Evolutionary conservation across 2,113 vertebrate genomes (phyloP).

Genomic region (Oenanthe oenanthe): DNA sequence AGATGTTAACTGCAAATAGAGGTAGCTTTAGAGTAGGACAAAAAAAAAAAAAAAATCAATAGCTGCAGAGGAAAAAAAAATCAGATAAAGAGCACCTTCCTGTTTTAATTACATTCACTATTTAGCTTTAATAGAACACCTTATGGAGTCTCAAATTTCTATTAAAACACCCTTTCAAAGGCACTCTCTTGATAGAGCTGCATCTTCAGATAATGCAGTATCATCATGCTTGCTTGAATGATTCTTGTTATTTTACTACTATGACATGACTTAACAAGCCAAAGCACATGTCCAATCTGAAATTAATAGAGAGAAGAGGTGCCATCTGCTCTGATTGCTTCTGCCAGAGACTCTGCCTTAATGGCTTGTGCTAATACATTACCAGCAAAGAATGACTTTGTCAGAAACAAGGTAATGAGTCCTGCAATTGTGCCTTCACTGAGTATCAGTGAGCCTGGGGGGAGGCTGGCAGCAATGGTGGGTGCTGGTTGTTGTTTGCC

Average conservation of each 20-base stretch:
- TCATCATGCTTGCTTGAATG: constrained; percentile 44
- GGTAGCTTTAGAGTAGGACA: not conserved
- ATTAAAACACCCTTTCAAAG: constrained; percentile 21
- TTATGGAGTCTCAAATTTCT: constrained; percentile 15
- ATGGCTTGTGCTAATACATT: constrained; percentile 64
- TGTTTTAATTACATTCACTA: constrained; percentile 29
- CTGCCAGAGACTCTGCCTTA: constrained; percentile 71
- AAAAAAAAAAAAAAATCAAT: constrained; percentile 64
- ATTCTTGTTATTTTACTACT: constrained; percentile 61
- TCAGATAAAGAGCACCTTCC: constrained; percentile 48
- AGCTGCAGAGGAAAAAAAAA: constrained; percentile 59
- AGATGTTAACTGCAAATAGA: constrained; percentile 43
- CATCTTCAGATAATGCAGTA: constrained; percentile 10
- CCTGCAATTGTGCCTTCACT: constrained; percentile 28
- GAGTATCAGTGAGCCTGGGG: not conserved
- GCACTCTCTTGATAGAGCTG: not conserved
- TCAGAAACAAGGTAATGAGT: constrained; percentile 67
- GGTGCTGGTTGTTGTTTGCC: not conserved
- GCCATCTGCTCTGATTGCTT: constrained; percentile 70
- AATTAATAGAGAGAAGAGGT: constrained; percentile 74
- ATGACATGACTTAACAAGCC: constrained; percentile 68
- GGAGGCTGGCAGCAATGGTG: not conserved
- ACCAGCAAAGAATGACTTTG: constrained; percentile 52
- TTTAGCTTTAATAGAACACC: constrained; percentile 59
- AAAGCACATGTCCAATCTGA: constrained; percentile 69